These are phyloP conservation scores for Entelurus aequoreus DNA, from an alignment of 2,113 vertebrate genomes.

Conservation along the genomic window DNA sequence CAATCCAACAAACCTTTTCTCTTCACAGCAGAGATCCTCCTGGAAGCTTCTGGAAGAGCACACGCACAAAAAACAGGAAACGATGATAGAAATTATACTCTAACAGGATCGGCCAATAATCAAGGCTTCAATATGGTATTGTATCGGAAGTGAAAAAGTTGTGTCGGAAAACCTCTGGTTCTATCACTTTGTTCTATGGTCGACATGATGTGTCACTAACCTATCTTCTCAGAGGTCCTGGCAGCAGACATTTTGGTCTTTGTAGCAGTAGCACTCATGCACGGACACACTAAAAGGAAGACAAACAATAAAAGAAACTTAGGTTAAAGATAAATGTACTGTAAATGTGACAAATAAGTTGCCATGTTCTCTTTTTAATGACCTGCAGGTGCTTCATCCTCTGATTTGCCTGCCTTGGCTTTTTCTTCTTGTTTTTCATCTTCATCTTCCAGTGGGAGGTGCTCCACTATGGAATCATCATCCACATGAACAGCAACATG, in stretches of 20 bases:
- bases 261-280: not conserved
- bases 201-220: no score
- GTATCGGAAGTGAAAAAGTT: no score
- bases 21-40: slow-evolving; percentile 42
- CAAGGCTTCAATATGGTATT: no score
- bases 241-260: no score
- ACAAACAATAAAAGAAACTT: not conserved
- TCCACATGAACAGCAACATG: no score
- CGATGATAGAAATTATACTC: no score
- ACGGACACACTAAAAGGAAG: not conserved
- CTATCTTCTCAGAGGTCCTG: no score
- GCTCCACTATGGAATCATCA: no score
- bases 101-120: not conserved
- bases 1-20: slow-evolving; percentile 40
- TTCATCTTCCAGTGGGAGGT: no score
- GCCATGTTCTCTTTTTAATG: not conserved
- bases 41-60: slow-evolving; percentile 36
- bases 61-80: not conserved
- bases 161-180: no score
- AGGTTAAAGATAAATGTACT: not conserved
- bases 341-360: not conserved
- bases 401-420: not conserved
- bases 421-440: not conserved
- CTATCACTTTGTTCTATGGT: no score
- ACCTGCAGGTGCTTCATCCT: slow-evolving; percentile 29